These are phyloP conservation scores for Sakesphorus luctuosus DNA, from an alignment of 2,113 vertebrate species.

Conservation along the genomic window DNA sequence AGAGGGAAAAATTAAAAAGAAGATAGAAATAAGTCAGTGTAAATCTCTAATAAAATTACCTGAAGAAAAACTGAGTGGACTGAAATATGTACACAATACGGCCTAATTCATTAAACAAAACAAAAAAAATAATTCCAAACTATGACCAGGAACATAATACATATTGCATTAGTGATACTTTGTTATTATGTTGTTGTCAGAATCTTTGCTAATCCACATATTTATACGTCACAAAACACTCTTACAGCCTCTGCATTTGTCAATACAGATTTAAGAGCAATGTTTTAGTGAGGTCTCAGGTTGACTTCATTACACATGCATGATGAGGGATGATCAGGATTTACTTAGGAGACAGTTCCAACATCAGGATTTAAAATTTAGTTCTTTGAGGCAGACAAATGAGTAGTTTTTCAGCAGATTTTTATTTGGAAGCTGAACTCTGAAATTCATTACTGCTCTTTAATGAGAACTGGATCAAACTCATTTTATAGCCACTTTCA, in stretches of 20 bases:
- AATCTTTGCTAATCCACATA: conserved; percentile 10
- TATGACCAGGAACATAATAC: neutral
- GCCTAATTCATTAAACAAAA: neutral
- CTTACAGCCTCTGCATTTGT: neutral
- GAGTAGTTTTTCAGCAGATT: neutral
- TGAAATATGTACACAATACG: neutral
- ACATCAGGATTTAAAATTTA: neutral
- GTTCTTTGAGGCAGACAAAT: neutral
- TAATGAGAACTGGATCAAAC: neutral
- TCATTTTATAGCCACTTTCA: neutral
- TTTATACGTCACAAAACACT: neutral
- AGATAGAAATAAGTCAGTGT: neutral
- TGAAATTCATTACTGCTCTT: neutral
- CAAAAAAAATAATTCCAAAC: neutral
- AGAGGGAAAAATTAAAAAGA: neutral
- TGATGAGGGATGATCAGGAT: neutral
- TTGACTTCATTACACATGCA: neutral
- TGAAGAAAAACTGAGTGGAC: neutral
- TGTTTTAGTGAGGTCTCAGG: neutral
- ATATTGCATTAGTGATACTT: neutral
- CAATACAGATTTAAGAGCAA: neutral
- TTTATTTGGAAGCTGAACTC: neutral
- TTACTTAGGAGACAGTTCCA: neutral
- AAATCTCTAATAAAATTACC: neutral
- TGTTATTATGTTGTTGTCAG: neutral